Evolutionary conservation across 2,888 invertebrate genomes (phyloP).

Genomic region (Trissolcus japonicus): DNA sequence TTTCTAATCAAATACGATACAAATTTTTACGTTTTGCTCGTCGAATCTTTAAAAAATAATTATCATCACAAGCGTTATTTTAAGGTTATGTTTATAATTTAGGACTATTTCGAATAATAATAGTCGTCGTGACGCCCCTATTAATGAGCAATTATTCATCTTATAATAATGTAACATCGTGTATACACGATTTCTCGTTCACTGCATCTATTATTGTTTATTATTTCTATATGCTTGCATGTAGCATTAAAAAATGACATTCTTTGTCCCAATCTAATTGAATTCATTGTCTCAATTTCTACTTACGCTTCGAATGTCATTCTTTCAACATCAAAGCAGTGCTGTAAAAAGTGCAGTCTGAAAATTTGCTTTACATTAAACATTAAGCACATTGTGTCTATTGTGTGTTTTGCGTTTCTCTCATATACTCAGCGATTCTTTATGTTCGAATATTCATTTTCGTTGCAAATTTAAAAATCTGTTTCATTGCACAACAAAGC

Average conservation of each 20-base stretch:
- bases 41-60: no score
- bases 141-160: no score
- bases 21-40: no score
- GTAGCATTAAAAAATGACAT: constrained; percentile 18
- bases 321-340: constrained; percentile 51
- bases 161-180: no score
- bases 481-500: constrained; percentile 38
- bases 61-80: no score
- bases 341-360: constrained; percentile 47
- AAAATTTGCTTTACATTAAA: constrained; percentile 55
- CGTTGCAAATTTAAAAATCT: constrained; percentile 39
- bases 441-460: constrained; percentile 51
- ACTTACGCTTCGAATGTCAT: constrained; percentile 49
- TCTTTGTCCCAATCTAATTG: constrained; percentile 33
- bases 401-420: constrained; percentile 50
- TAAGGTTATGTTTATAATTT: no score
- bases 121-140: no score
- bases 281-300: constrained; percentile 50
- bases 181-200: no score
- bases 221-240: constrained; percentile 16
- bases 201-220: constrained; percentile 31
- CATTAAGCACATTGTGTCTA: constrained; percentile 49
- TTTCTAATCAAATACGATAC: no score
- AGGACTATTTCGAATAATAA: no score
- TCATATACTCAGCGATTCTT: constrained; percentile 52